Base-by-base conservation (phyloP, 2,888 invertebrate genomes). In the Ennomos erosarius region DNA sequence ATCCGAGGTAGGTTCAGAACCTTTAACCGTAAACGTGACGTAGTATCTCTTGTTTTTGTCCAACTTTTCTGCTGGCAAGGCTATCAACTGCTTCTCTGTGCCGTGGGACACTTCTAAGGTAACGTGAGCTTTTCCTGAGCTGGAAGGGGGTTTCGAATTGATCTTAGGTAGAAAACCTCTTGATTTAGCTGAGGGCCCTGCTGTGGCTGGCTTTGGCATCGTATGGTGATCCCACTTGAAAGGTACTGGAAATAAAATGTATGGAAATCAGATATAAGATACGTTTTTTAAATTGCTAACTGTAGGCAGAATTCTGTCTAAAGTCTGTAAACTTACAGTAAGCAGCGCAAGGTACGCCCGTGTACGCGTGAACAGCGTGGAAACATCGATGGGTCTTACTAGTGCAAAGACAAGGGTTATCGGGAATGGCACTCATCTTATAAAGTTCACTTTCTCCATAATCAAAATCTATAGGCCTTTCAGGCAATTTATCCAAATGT, bases 1-100 rank as follows among this genome's bases (percentile, higher is more conserved):
- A 46, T 94, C 94, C 0, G 91, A 90, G n/a, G 93, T 90, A 34
- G 92, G 92, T 59, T 92, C 92, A 3, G 94, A 94, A 50, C 97
- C 97, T 84, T 97, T 97, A 4, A 98, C 97, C 35, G 98, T 98
- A 81, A 98, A 98, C 49, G 98, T 98, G 60, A 98, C 98, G 84
- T 97, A 98, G 88, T 98, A 98, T 79, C 97, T 94, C 87, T 98
- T 98, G 81, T 96, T 97, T 79, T 96, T 96, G 83, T 98, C 97
- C 74, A 98, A 88, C 81, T 95, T 95, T 77, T 98, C 97, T 13
- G 97, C 96, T 52, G 98, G 98, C 83, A 98, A 93, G 73, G 97
- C 96, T 79, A 98, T 97, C 68, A 98, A 93, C 84, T 97, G 97
- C 79, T 96, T 96, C 78, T 96, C 97, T 55, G 95, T 95, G 42